Percentiles rank a stretch among this genome's conserved stretches.
Evolutionary conservation across 2,113 vertebrate species (phyloP).

Genomic region (Cercocebus atys): DNA sequence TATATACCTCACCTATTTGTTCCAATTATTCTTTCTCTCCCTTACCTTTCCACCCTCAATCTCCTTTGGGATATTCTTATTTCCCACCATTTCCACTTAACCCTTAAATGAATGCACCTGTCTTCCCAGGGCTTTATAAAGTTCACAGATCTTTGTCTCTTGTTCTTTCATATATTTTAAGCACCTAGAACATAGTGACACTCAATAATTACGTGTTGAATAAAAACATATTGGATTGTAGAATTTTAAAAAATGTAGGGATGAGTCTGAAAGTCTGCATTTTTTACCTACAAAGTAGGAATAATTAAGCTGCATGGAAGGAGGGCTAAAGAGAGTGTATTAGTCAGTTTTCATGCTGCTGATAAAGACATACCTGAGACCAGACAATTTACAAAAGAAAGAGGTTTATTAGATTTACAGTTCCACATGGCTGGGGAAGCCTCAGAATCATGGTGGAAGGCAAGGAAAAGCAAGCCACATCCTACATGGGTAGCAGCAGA

Average conservation of each 20-base stretch:
- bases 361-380: too few species aligned
- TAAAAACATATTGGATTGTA: background rate
- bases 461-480: too few species aligned
- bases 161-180: background rate
- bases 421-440: too few species aligned
- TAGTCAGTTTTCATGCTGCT: too few species aligned
- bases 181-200: background rate
- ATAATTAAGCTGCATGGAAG: background rate
- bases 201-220: background rate
- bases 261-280: background rate
- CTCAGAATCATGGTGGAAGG: too few species aligned
- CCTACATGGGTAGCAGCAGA: too few species aligned
- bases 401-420: too few species aligned
- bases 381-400: too few species aligned
- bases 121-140: background rate
- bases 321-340: background rate
- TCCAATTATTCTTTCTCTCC: background rate
- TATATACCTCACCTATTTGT: background rate
- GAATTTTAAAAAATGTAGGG: background rate
- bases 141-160: background rate
- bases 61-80: background rate
- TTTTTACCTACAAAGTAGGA: background rate
- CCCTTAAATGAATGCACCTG: background rate
- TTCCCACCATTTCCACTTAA: background rate
- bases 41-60: background rate